A percentile compares a stretch with the other conserved stretches of the same genome.
These are phyloP conservation scores for Drosophila orena DNA, from an alignment of 1,140 invertebrate species.

Conservation along the genomic window DNA sequence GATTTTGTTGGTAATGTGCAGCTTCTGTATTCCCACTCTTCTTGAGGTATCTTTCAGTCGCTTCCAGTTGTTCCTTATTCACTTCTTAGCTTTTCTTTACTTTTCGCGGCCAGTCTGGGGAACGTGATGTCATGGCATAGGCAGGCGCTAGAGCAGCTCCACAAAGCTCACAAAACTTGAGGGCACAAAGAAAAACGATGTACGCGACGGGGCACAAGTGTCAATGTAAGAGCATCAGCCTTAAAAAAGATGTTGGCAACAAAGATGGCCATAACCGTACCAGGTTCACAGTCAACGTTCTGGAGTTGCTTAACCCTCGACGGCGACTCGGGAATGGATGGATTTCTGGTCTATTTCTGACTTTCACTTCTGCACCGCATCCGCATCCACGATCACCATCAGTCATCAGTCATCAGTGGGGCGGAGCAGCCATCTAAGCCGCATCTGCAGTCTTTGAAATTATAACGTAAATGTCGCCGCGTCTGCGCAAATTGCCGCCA, in stretches of 20 bases:
- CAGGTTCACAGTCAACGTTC: conserved; percentile 59
- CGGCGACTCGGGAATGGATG: conserved; percentile 2
- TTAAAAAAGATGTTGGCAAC: conserved; percentile 36
- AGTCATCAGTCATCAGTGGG: conserved; percentile 42
- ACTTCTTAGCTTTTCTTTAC: conserved; percentile 29
- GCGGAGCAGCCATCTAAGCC: conserved; percentile 15
- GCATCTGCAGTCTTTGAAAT: conserved; percentile 45
- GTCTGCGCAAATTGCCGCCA: conserved; percentile 64
- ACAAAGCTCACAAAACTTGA: conserved; percentile 22
- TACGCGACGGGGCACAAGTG: conserved; percentile 64
- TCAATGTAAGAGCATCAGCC: conserved; percentile 38
- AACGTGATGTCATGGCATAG: conserved; percentile 72
- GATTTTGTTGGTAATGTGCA: no score
- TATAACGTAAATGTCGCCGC: conserved; percentile 75
- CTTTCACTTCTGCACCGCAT: conserved; percentile 55
- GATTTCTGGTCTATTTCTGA: conserved; percentile 53
- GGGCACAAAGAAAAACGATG: conserved; percentile 49
- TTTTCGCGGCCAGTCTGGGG: conserved; percentile 25
- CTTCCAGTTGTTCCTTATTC: background rate
- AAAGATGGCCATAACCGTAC: conserved; percentile 36
- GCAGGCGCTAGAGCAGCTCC: conserved; percentile 49
- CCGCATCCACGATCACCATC: conserved; percentile 11
- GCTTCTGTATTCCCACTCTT: no score
- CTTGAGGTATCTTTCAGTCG: conserved; percentile 18
- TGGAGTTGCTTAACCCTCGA: conserved; percentile 29